These are phyloP conservation scores for Allophyes oxyacanthae DNA, from an alignment of 2,888 invertebrate genomes.

Conservation along the genomic window DNA sequence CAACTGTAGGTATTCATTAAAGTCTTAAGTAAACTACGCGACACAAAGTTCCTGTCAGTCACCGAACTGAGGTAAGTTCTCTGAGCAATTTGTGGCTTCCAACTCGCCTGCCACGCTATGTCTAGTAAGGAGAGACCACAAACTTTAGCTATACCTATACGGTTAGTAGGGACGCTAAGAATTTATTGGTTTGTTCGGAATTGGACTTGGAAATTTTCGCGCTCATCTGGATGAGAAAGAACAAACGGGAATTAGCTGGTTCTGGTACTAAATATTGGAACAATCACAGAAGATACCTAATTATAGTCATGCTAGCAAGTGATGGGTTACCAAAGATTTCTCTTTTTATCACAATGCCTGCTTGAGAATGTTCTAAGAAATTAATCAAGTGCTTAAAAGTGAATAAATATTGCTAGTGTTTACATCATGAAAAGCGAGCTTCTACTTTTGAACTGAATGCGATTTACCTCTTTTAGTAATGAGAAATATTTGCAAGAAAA, in stretches of 20 bases:
- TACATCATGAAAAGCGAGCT: too few species aligned
- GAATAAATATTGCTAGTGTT: too few species aligned
- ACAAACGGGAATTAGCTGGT: not conserved
- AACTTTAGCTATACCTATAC: slow-evolving; percentile 48
- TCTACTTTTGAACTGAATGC: too few species aligned
- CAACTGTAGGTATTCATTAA: slow-evolving; percentile 67
- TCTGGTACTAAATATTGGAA: too few species aligned
- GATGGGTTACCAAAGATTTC: too few species aligned
- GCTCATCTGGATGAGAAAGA: slow-evolving; percentile 18
- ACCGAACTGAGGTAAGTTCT: slow-evolving; percentile 63
- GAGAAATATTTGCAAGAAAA: too few species aligned
- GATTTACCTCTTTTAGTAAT: too few species aligned
- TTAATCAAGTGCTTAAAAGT: too few species aligned
- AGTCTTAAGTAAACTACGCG: slow-evolving; percentile 66
- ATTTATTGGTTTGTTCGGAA: slow-evolving; percentile 47
- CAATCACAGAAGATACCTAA: too few species aligned
- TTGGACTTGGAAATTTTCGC: slow-evolving; percentile 36
- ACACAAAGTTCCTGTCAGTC: slow-evolving; percentile 75
- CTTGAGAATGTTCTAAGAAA: too few species aligned
- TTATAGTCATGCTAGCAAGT: too few species aligned
- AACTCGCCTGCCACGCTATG: slow-evolving; percentile 56
- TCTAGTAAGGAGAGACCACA: slow-evolving; percentile 51
- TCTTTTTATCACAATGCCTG: too few species aligned
- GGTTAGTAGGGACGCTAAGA: slow-evolving; percentile 44
- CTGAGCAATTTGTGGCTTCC: slow-evolving; percentile 60